Percentiles rank a stretch among this genome's conserved stretches.
These are phyloP conservation scores for Chiloscyllium punctatum DNA, from an alignment of 2,797 vertebrate genomes.

Conservation along the genomic window DNA sequence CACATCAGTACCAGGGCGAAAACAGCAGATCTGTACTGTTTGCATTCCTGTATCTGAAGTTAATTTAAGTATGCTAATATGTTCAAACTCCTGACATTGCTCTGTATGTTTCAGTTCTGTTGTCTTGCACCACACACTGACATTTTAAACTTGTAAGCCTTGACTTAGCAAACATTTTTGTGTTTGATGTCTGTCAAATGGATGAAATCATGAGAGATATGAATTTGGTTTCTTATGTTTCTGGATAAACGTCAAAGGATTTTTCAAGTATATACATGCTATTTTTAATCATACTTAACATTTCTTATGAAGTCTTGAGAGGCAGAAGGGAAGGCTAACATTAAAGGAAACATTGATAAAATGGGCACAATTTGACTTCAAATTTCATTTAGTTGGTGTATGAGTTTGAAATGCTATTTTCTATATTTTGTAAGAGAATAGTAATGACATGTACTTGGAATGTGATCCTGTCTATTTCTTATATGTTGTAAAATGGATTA, in stretches of 20 bases:
- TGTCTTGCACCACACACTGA: not conserved
- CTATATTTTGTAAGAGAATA: not conserved
- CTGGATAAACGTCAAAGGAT: not conserved
- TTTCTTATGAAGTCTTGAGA: not conserved
- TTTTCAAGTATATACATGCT: not conserved
- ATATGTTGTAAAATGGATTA: not conserved
- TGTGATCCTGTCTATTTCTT: not conserved
- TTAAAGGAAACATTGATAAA: not conserved
- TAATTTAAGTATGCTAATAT: not conserved
- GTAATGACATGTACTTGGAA: not conserved
- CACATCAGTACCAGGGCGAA: not conserved
- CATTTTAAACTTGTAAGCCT: not conserved
- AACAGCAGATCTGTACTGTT: not conserved
- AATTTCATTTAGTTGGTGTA: not conserved
- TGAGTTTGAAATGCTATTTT: not conserved
- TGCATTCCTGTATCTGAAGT: not conserved
- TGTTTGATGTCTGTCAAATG: not conserved
- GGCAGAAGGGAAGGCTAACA: not conserved
- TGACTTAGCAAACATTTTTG: not conserved
- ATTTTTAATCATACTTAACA: not conserved
- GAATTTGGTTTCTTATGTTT: not conserved
- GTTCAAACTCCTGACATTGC: not conserved
- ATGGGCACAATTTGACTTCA: not conserved
- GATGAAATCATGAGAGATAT: not conserved
- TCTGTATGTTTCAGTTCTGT: not conserved